Evolutionary conservation across 2,888 invertebrate genomes (phyloP).

Genomic region (Cotesia congregata): DNA sequence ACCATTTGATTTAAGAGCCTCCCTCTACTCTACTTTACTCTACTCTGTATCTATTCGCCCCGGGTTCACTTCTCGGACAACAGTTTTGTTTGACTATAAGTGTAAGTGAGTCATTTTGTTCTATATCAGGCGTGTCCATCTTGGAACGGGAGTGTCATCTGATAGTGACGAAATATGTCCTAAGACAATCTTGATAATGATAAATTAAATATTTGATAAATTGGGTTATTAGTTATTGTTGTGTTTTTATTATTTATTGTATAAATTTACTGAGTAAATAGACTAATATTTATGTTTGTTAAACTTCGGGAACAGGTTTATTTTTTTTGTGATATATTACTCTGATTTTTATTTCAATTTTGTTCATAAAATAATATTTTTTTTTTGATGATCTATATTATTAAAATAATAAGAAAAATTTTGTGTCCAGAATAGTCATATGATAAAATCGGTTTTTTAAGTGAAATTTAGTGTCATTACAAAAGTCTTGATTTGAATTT

Average conservation of each 20-base stretch:
- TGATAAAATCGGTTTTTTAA: too few species aligned
- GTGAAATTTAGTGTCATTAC: too few species aligned
- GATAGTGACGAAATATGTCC: not conserved
- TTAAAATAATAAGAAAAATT: too few species aligned
- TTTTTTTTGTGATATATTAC: too few species aligned
- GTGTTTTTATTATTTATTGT: not conserved
- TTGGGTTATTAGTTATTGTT: not conserved
- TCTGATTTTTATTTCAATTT: too few species aligned
- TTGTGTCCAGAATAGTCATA: too few species aligned
- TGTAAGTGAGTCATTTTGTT: slow-evolving; percentile 12
- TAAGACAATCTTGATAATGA: slow-evolving; percentile 5
- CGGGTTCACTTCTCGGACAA: not conserved
- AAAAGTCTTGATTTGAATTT: too few species aligned
- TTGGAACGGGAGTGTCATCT: slow-evolving; percentile 2
- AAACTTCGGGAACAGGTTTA: not conserved
- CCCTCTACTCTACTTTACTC: too few species aligned
- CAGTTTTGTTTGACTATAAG: not conserved
- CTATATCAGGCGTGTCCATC: slow-evolving; percentile 3
- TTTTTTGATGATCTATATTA: too few species aligned
- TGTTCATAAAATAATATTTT: too few species aligned
- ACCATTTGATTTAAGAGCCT: not conserved
- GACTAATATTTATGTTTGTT: not conserved
- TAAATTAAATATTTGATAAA: not conserved
- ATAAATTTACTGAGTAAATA: not conserved
- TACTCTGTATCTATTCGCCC: too few species aligned